Percentiles rank a stretch among this genome's conserved stretches.
phyloP scores from a whole-genome alignment of 2,797 vertebrate species.

The Taenioides sp. region DNA sequence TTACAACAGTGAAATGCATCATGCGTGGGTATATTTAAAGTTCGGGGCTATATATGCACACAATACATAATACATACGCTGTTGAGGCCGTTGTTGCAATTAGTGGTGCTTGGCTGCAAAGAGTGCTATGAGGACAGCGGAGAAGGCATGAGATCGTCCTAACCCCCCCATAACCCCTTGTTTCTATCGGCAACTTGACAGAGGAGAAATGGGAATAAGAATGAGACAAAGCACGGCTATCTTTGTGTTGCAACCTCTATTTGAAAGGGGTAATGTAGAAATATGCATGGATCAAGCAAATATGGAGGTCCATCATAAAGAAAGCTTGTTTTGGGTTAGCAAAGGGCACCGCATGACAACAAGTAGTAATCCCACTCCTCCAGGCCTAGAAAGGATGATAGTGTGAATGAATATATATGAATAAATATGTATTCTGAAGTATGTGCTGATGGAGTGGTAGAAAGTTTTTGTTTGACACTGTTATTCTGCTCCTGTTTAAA shows the following conservation, averaged over 20 bases:
- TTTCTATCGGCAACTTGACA: slow-evolving; percentile 45
- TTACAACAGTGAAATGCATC: slow-evolving; percentile 38
- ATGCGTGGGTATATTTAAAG: slow-evolving; percentile 42
- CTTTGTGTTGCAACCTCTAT: slow-evolving; percentile 58
- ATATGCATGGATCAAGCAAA: slow-evolving; percentile 52
- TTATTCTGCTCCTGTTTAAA: background rate
- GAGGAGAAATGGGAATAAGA: slow-evolving; percentile 33
- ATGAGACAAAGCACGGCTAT: slow-evolving; percentile 65
- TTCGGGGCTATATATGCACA: slow-evolving; percentile 41
- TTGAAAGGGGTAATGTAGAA: slow-evolving; percentile 56
- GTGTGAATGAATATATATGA: slow-evolving; percentile 10
- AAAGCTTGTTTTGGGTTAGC: slow-evolving; percentile 60
- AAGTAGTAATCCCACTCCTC: slow-evolving; percentile 47
- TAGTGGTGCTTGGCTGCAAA: slow-evolving; percentile 65
- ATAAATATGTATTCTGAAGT: no score
- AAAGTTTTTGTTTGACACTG: background rate
- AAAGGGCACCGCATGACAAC: slow-evolving; percentile 55
- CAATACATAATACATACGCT: slow-evolving; percentile 67
- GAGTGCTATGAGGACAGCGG: slow-evolving; percentile 28
- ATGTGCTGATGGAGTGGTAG: background rate
- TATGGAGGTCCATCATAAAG: slow-evolving; percentile 55
- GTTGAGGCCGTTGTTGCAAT: slow-evolving; percentile 56
- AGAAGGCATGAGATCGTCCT: slow-evolving; percentile 36
- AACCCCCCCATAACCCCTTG: slow-evolving; percentile 19
- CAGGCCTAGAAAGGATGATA: slow-evolving; percentile 36